Evolutionary conservation across 1,140 invertebrate genomes (phyloP).

Genomic region (Sarcophaga bullata): DNA sequence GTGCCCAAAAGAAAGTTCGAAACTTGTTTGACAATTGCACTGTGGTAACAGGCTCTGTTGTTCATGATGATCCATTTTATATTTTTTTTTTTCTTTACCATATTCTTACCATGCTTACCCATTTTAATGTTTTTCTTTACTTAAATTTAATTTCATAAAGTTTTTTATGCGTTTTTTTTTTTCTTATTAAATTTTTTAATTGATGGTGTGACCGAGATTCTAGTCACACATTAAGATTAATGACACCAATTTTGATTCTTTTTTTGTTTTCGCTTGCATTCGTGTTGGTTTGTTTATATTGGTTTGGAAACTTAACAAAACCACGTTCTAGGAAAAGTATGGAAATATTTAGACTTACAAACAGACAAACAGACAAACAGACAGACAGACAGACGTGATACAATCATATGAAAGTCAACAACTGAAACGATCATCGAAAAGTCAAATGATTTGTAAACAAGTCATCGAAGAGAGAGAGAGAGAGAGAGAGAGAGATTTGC

Average conservation of each 20-base stretch:
- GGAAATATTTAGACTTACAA: background rate
- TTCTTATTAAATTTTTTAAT: background rate
- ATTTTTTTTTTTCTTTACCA: background rate
- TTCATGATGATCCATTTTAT: background rate
- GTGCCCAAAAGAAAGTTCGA: background rate
- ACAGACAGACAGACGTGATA: no score
- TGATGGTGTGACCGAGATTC: background rate
- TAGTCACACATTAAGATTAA: constrained; percentile 10
- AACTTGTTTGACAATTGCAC: constrained; percentile 2
- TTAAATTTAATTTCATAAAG: no score
- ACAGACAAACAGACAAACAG: no score
- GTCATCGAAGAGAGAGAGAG: no score
- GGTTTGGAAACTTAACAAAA: background rate
- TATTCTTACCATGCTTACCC: background rate
- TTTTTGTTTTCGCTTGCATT: no score
- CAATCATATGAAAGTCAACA: no score
- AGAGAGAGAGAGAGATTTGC: no score
- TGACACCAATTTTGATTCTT: background rate
- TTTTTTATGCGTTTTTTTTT: background rate
- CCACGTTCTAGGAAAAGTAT: constrained; percentile 8
- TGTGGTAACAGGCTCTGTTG: background rate
- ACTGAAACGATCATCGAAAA: no score
- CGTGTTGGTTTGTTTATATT: no score
- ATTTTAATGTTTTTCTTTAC: background rate
- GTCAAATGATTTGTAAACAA: no score